These are phyloP conservation scores for Arvicanthis niloticus DNA, from an alignment of 2,113 vertebrate species.

Conservation along the genomic window DNA sequence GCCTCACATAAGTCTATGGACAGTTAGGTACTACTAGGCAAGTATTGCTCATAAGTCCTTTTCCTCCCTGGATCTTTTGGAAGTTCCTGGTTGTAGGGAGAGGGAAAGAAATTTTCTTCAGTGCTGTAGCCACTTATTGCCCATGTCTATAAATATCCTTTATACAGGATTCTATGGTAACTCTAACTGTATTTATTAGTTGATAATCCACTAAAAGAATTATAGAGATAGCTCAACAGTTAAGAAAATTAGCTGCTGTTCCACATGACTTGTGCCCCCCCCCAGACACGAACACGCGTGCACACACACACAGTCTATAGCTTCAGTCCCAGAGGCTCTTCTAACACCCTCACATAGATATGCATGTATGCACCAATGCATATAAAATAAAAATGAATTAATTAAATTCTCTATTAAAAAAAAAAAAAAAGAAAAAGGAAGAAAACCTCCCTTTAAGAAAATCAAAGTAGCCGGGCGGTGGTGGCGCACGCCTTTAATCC, in stretches of 20 bases:
- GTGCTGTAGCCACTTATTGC: not conserved
- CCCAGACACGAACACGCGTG: too few species aligned
- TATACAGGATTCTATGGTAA: not conserved
- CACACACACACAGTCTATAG: not conserved
- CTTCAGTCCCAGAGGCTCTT: not conserved
- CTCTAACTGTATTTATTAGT: not conserved
- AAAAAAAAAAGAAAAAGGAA: not conserved
- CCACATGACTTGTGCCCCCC: not conserved
- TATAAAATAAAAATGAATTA: not conserved
- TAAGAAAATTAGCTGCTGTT: not conserved
- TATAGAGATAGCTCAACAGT: not conserved
- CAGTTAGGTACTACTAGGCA: not conserved
- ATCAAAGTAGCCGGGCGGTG: too few species aligned
- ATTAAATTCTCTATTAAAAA: not conserved
- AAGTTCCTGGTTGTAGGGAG: not conserved
- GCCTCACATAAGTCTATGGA: not conserved
- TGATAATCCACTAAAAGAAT: not conserved
- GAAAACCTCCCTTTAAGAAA: not conserved
- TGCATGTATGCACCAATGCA: not conserved
- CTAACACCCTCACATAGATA: not conserved
- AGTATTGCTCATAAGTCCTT: not conserved
- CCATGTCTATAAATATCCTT: not conserved
- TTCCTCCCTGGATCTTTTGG: not conserved
- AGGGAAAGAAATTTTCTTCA: not conserved
- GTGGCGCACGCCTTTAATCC: too few species aligned